phyloP scores from a whole-genome alignment of 2,113 vertebrate genomes.

The Dasyurus viverrinus region DNA sequence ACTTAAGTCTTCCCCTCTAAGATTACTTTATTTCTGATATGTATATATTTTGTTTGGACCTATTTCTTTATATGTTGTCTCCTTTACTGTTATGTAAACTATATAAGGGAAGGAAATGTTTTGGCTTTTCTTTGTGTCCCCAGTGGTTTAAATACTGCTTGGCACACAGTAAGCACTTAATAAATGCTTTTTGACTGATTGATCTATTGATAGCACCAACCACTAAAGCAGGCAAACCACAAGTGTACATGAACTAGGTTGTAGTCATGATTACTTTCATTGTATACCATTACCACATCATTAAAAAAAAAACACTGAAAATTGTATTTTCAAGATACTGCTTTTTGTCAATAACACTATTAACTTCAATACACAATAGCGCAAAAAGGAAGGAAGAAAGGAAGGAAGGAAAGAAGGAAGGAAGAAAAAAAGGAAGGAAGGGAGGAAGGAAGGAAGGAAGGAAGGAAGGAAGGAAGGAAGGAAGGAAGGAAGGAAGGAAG shows the following conservation, averaged over 20 bases:
- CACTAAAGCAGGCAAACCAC: not conserved
- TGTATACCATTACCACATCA: not conserved
- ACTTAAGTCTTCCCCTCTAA: not conserved
- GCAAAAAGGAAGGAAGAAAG: too few relatives aligned
- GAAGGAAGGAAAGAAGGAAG: too few relatives aligned
- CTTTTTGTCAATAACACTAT: not conserved
- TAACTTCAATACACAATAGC: not conserved
- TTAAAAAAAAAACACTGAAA: not conserved
- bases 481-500: too few relatives aligned
- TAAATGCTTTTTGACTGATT: not conserved
- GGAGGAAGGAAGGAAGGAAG: too few relatives aligned
- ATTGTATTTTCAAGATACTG: not conserved
- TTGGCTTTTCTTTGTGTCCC: not conserved
- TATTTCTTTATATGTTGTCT: not conserved
- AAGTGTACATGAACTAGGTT: not conserved
- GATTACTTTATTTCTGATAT: not conserved
- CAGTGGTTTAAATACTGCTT: not conserved
- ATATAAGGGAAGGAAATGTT: not conserved
- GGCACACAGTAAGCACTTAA: not conserved
- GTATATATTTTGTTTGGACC: not conserved
- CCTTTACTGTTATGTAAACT: not conserved
- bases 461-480: too few relatives aligned
- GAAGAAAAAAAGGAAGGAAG: too few relatives aligned
- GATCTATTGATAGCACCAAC: not conserved
- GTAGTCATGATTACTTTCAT: not conserved